Evolutionary conservation across 1,140 invertebrate genomes (phyloP), one percentile per base, ranked within the genome.

Genomic region (Achroia grisella): DNA sequence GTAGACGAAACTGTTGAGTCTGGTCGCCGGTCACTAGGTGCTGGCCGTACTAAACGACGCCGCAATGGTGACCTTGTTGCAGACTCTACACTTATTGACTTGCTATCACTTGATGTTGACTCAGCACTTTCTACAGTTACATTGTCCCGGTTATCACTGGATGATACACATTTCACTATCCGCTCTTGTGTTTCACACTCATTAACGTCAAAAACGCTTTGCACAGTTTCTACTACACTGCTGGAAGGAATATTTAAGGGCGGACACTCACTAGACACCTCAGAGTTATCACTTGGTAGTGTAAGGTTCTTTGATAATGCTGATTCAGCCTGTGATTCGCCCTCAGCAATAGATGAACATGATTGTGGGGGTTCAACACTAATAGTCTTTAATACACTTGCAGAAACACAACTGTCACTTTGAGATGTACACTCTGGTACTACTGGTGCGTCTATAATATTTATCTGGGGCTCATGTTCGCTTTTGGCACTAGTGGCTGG

Each of bases 1-100:
- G 77, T 78, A 2, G 81, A 85, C 2, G 81, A 81, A 5, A 85
- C 81, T 54, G 81, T 85, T 32, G 77, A 81, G 34, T 85, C 81
- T 10, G 78, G 77, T 36, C 71, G 70, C 23, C 71, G 55, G 30
- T 75, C 71, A 58, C 61, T 69, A 33, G 67, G 70, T 40, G 61
- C 61, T 15, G 78, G 78, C 39, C 78, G 63, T 34, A 82, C 65
- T 23, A 85, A 65, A 12, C 69, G 52, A 32, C 75, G 61, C 43
- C 62, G 52, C 11, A 81, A 53, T 10, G 77, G 81, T 17, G 75
- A 76, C 49, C 64, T 57, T 35, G 62, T 64, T 30, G 62, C 47
- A 44, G 61, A 48, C 50, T 82, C 71, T 13, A 14, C 12, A 42
- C 37, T 11, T 36, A 32, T 34, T 42, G 59, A 48, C 55, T 60